Evolutionary conservation across 1,140 invertebrate genomes (phyloP), one percentile per base, ranked within the genome.

Genomic region (Chymomyza costata): DNA sequence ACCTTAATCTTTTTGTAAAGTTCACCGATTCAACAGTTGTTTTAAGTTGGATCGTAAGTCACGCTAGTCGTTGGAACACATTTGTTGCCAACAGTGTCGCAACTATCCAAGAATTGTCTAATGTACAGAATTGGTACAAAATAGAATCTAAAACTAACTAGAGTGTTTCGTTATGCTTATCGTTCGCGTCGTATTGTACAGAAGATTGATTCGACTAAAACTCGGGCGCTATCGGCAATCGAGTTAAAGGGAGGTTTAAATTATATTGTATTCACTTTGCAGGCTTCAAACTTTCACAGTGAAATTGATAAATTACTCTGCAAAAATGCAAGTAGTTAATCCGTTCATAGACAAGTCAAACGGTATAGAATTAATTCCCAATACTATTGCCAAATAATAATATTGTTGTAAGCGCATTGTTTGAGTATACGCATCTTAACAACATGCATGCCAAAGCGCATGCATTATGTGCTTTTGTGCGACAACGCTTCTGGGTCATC

Each of bases 241-340:
- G 38, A 51, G 10, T 34, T 41, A 30, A 40, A n/a, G n/a, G n/a
- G n/a, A 31, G 38, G 48, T 16, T 32, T 34, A 13, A 30, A 14
- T 41, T 51, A 41, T 21, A 15, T 51, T 30, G 18, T 51, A n/a
- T 40, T 34, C 17, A 39, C 16, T 18, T n/a, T 49, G n/a, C 47
- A 49, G 28, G n/a, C n/a, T n/a, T 28, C 17, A 49, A 30, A 21
- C 28, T 49, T 31, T 18, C 13, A 39, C 5, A 18, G n/a, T 11
- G 38, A 51, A 13, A 21, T 41, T 5, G 13, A 14, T 13, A 51
- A 31, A 31, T 17, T 41, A 10, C 17, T 41, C 38, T 10, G 16
- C 31, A 7, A 46, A 46, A 34, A 18, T 46, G 8, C 44, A 46
- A 35, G 44, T n/a, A n/a, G n/a, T n/a, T n/a, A 28, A 28, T 10